Evolutionary conservation across 2,888 invertebrate genomes (phyloP).

Genomic region (Pristionchus fissidentatus): DNA sequence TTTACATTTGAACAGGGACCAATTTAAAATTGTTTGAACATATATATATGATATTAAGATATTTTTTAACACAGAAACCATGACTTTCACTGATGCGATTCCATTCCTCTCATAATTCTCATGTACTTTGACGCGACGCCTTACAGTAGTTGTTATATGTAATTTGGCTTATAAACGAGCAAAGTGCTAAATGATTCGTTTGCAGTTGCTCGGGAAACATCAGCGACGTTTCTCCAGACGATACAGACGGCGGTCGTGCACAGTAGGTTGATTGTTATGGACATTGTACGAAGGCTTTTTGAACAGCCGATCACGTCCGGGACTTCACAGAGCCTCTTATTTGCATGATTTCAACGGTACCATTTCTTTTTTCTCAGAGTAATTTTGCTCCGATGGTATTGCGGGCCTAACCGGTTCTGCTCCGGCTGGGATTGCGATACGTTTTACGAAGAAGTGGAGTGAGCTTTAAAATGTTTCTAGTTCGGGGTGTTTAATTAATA

Average conservation of each 20-base stretch:
- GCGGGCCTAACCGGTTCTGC: background rate
- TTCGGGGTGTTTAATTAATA: too few relatives aligned
- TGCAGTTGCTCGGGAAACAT: too few relatives aligned
- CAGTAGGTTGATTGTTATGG: background rate
- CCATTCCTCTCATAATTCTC: too few relatives aligned
- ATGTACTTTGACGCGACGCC: too few relatives aligned
- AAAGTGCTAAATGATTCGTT: too few relatives aligned
- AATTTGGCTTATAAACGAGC: too few relatives aligned
- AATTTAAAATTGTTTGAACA: background rate
- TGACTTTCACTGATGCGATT: background rate
- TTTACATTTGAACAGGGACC: background rate
- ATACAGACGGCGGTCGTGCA: background rate
- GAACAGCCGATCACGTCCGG: background rate
- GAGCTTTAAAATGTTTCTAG: too few relatives aligned
- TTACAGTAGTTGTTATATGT: too few relatives aligned
- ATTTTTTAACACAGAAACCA: too few relatives aligned
- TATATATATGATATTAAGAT: too few relatives aligned
- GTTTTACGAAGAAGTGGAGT: background rate
- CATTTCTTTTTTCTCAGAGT: background rate
- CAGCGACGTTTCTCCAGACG: background rate
- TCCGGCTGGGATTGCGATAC: background rate
- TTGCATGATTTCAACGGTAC: background rate
- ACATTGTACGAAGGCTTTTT: background rate
- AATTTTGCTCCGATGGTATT: too few relatives aligned
- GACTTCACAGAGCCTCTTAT: background rate